Base-by-base conservation (phyloP, 2,113 vertebrate species). In the Thermophis baileyi region DNA sequence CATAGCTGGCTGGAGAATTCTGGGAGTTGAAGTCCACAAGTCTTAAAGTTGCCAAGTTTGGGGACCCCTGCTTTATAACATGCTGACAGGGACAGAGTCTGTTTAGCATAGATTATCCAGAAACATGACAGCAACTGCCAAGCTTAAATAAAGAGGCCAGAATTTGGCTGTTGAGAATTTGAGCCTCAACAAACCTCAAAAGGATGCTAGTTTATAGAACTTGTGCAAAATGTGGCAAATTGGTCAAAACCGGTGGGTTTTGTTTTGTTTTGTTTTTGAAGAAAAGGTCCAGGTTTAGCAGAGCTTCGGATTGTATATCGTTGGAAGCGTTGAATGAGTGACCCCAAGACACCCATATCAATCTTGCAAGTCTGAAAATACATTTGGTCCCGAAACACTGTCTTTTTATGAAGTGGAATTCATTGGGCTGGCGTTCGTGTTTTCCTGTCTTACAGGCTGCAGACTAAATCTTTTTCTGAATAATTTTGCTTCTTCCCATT, bases 341-440 rank as follows among this genome's bases (percentile, higher is more conserved):
- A 60, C 8, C 8, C 7, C 57, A 60, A 55, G 57, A 2, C 25
- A 2, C 25, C 57, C 3, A 1, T 27, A 60, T 60, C 57, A 60
- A 60, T 60, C 57, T 60, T 60, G 9, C 24, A 60, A 11, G 3
- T 27, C 57, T 60, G 24, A 27, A 57, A 57, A 22, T 27, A 10
- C 25, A 1, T 60, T 60, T 60, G 1, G 3, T 24, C 4, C 5
- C 86, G 0, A 69, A 24, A 22, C 53, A 57, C 11, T 8, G 20
- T 91, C 47, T 87, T 91, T 50, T 3, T 0, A 0, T 0, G 50
- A 74, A 90, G 6, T 85, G 88, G 0, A 0, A 46, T 57, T 92
- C 47, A 3, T 16, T 12, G 11, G 1, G 3, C 16, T 55, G 69
- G 22, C 87, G 46, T 27, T 85, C 54, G 14, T 3, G 4, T 63